Evolutionary conservation across 2,113 vertebrate species (phyloP).

Genomic region (Anoura caudifer): DNA sequence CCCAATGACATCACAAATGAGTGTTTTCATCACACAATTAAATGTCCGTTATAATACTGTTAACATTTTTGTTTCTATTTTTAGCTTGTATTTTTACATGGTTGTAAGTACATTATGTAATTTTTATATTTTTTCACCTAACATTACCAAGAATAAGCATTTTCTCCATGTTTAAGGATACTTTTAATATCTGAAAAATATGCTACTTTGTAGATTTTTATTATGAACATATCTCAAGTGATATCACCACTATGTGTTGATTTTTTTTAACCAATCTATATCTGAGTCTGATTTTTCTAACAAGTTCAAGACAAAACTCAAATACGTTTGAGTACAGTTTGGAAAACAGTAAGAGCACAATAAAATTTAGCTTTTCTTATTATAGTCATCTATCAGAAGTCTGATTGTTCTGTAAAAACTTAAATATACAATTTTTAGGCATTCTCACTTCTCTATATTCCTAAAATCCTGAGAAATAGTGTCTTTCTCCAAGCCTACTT

Average conservation of each 20-base stretch:
- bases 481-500: neutral
- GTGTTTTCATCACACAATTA: neutral
- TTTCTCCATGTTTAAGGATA: neutral
- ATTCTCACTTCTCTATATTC: neutral
- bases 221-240: neutral
- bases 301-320: neutral
- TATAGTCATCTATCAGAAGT: neutral
- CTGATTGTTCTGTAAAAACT: neutral
- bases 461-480: conserved; percentile 3
- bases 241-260: neutral
- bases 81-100: neutral
- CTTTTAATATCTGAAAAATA: neutral
- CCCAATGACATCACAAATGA: neutral
- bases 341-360: neutral
- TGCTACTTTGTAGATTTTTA: neutral
- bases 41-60: neutral
- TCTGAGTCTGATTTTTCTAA: neutral
- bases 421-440: neutral
- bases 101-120: neutral
- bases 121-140: neutral
- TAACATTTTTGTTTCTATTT: neutral
- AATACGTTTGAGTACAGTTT: neutral
- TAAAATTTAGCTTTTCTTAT: neutral
- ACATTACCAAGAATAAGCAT: neutral
- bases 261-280: neutral